Conservation (phyloP, 2,797 vertebrate species). For the Enteromius thamalakanensis region DNA sequence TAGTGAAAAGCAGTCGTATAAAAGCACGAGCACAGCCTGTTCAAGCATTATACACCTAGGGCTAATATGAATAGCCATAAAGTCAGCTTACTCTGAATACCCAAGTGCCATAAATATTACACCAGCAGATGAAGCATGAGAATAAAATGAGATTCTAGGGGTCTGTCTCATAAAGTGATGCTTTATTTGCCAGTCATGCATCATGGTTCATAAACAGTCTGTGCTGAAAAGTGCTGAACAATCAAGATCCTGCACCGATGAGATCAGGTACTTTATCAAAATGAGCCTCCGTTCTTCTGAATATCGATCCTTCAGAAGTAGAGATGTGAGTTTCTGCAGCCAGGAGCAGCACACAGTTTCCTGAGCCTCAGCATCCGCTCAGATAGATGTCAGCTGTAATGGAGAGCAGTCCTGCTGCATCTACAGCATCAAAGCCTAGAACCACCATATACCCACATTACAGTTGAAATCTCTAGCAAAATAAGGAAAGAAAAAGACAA, state of each 20-base stretch:
- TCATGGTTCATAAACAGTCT: not conserved
- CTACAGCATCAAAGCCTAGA: not conserved
- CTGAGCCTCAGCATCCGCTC: conserved; percentile 1
- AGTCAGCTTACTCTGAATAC: not conserved
- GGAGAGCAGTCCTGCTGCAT: not conserved
- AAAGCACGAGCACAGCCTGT: not conserved
- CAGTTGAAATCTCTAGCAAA: too few relatives aligned
- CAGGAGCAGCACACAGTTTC: not conserved
- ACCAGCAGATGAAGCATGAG: not conserved
- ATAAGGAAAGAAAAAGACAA: too few relatives aligned
- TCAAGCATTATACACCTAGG: not conserved
- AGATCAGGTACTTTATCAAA: not conserved
- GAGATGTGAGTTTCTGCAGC: not conserved
- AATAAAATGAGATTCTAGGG: not conserved
- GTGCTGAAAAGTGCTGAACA: not conserved
- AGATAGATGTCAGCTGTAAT: not conserved
- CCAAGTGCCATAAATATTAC: not conserved
- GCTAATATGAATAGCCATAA: not conserved
- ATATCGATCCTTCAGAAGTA: not conserved
- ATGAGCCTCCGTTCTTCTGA: not conserved
- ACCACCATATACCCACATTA: not conserved
- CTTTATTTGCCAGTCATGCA: not conserved
- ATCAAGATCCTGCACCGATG: not conserved
- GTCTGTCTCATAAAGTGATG: not conserved
- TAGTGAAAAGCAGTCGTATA: not conserved